phyloP scores from a whole-genome alignment of 2,113 vertebrate species.

The Tachysurus vachellii region DNA sequence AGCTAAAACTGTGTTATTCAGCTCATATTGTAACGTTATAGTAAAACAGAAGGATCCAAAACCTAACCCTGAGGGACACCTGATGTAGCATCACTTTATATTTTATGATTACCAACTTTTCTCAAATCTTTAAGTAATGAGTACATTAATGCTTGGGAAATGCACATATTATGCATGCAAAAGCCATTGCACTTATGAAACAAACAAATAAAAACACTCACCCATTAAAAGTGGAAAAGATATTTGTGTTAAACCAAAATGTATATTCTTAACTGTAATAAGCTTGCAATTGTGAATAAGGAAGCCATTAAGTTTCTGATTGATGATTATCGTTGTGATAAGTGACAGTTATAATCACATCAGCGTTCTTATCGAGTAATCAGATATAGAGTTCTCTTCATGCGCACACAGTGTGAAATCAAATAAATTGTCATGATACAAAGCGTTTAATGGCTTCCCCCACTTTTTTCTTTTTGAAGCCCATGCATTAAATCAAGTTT shows the following conservation, averaged over 20 bases:
- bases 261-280: not conserved
- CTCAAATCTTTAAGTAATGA: not conserved
- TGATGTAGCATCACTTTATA: not conserved
- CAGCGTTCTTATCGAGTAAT: slow-evolving; percentile 27
- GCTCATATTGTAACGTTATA: not conserved
- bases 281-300: not conserved
- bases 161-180: not conserved
- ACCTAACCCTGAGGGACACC: not conserved
- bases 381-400: slow-evolving; percentile 19
- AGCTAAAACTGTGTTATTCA: not conserved
- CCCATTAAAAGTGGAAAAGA: not conserved
- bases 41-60: not conserved
- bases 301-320: slow-evolving; percentile 11
- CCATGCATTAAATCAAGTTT: not conserved
- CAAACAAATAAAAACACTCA: not conserved
- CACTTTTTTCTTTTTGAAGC: not conserved
- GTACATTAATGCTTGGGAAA: not conserved
- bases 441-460: slow-evolving; percentile 16
- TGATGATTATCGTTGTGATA: slow-evolving; percentile 24
- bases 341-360: slow-evolving; percentile 39
- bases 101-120: too few species aligned
- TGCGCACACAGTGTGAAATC: slow-evolving; percentile 30
- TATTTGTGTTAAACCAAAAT: not conserved
- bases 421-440: slow-evolving; percentile 21
- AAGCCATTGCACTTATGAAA: not conserved